Percentiles rank a stretch among this genome's conserved stretches.
phyloP scores from a whole-genome alignment of 2,888 invertebrate genomes.

The Heliconius aoede region DNA sequence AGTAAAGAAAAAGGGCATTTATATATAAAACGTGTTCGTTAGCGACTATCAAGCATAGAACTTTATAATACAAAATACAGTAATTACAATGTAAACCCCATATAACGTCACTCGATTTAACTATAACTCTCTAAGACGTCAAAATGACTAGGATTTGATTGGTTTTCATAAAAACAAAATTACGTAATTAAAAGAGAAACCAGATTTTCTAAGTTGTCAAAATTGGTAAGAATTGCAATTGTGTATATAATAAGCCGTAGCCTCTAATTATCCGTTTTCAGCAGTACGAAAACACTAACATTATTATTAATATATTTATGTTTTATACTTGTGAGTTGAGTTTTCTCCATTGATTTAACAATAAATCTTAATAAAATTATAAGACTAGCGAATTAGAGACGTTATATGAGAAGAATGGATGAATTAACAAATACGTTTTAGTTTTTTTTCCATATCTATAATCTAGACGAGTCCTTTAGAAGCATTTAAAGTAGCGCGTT shows the following conservation, averaged over 20 bases:
- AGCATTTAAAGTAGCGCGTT: conserved; percentile 74
- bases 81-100: background rate
- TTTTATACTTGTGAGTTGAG: too few species aligned
- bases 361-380: background rate
- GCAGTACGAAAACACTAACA: too few species aligned
- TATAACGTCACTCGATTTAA: background rate
- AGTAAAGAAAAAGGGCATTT: background rate
- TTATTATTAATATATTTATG: too few species aligned
- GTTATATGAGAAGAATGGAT: background rate
- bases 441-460: conserved; percentile 7
- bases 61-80: background rate
- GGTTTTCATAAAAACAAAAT: too few species aligned
- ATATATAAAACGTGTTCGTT: background rate
- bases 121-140: background rate
- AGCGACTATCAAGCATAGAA: conserved; percentile 4
- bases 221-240: too few species aligned
- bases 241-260: too few species aligned
- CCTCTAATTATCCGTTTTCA: too few species aligned
- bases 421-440: too few species aligned
- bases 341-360: background rate
- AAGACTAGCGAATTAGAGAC: background rate
- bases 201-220: too few species aligned
- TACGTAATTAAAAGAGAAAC: too few species aligned
- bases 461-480: conserved; percentile 49
- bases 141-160: too few species aligned